These are phyloP conservation scores for Catostylus mosaicus DNA, from an alignment of 30 jellyfish, hydroid and myxozoan species.

Conservation along the genomic window DNA sequence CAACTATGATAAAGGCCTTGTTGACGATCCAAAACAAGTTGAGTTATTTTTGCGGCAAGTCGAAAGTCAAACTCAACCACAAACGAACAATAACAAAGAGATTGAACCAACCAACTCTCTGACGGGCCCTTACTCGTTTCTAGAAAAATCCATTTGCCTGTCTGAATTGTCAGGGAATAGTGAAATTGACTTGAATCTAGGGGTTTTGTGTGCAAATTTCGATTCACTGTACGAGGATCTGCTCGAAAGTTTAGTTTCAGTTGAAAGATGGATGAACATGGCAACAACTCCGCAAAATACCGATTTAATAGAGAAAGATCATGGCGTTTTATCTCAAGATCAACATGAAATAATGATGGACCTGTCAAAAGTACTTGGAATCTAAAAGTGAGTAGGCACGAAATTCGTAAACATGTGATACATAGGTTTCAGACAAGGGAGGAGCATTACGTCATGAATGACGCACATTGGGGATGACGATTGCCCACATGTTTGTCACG, in stretches of 20 bases:
- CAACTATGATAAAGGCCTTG: constrained; percentile 14
- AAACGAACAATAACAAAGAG: constrained; percentile 14
- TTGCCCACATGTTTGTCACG: too few relatives aligned
- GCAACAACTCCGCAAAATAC: constrained; percentile 10
- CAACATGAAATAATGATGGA: constrained; percentile 53
- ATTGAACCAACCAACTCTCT: background rate
- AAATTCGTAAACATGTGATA: background rate
- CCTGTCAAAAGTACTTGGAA: constrained; percentile 19
- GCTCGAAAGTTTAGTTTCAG: constrained; percentile 58
- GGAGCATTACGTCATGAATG: constrained; percentile 8
- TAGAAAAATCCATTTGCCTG: constrained; percentile 34
- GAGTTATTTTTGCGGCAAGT: constrained; percentile 75
- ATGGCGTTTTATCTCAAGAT: constrained; percentile 30
- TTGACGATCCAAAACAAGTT: constrained; percentile 72
- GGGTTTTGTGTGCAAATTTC: constrained; percentile 62
- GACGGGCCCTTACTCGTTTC: constrained; percentile 20
- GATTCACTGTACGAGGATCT: constrained; percentile 70
- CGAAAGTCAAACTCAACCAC: constrained; percentile 52
- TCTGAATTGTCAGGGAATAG: constrained; percentile 35
- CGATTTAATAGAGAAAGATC: constrained; percentile 1
- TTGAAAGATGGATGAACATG: constrained; percentile 77
- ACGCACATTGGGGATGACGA: background rate
- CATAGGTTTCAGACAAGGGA: background rate
- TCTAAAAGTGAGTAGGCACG: constrained; percentile 2
- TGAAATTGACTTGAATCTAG: constrained; percentile 39